phyloP scores from a whole-genome alignment of 2,888 invertebrate genomes.

The Rhyacophila evoluta region DNA sequence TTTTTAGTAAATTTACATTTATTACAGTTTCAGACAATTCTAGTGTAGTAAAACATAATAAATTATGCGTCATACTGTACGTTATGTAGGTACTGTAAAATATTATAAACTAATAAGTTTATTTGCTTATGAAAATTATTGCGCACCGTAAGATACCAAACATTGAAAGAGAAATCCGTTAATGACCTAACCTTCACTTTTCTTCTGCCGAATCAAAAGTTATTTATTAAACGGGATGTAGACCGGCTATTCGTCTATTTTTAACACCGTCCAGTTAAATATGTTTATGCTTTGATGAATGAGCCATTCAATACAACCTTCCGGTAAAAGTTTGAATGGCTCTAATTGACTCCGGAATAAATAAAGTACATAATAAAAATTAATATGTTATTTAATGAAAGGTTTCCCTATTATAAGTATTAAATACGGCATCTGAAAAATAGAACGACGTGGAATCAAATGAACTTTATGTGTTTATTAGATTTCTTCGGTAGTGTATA shows the following conservation, averaged over 20 bases:
- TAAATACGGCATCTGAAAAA: too few relatives aligned
- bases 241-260: not conserved
- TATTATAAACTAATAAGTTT: not conserved
- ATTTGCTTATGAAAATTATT: not conserved
- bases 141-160: not conserved
- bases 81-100: too few relatives aligned
- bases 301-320: not conserved
- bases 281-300: not conserved
- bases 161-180: not conserved
- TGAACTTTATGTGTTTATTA: too few relatives aligned
- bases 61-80: too few relatives aligned
- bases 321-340: not conserved
- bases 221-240: not conserved
- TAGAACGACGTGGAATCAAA: too few relatives aligned
- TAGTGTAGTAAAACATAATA: too few relatives aligned
- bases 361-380: not conserved
- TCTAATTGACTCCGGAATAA: not conserved
- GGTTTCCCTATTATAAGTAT: too few relatives aligned
- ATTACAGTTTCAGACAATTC: too few relatives aligned
- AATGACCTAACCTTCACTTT: constrained; percentile 19
- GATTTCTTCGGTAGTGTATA: too few relatives aligned
- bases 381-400: constrained; percentile 17
- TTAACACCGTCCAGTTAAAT: not conserved
- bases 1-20: too few relatives aligned
- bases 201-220: not conserved